Conservation (phyloP, 2,888 invertebrate species). For the Pecten maximus region DNA sequence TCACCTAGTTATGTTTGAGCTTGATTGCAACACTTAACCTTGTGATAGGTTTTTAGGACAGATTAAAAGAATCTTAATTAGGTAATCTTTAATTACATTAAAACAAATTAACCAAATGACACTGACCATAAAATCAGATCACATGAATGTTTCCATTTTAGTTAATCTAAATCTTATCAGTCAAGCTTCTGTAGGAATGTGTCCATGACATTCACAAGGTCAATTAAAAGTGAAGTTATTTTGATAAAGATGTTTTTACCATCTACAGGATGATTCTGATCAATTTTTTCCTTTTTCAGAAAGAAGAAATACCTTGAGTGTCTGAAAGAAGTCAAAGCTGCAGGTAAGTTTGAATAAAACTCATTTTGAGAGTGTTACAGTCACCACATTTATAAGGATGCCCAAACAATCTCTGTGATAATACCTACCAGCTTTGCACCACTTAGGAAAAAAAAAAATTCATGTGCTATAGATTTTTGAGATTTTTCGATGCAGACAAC, state of each 20-base stretch:
- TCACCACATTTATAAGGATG: too few relatives aligned
- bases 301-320: neutral
- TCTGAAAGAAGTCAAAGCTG: neutral
- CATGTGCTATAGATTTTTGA: too few relatives aligned
- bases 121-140: neutral
- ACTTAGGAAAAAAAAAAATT: too few relatives aligned
- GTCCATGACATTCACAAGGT: neutral
- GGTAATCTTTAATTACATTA: neutral
- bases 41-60: neutral
- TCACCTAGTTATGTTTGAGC: neutral
- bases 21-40: neutral
- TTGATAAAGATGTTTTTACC: neutral
- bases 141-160: neutral
- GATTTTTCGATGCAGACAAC: too few relatives aligned
- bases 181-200: slow-evolving; percentile 30
- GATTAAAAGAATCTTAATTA: slow-evolving; percentile 16
- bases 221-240: neutral
- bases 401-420: too few relatives aligned
- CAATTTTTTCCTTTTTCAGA: neutral
- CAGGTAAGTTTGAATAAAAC: slow-evolving; percentile 18
- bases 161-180: neutral
- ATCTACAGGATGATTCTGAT: neutral
- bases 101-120: neutral
- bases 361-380: too few relatives aligned
- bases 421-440: too few relatives aligned